Evolutionary conservation across 2,113 vertebrate species (phyloP).

Genomic region (Sapajus apella): DNA sequence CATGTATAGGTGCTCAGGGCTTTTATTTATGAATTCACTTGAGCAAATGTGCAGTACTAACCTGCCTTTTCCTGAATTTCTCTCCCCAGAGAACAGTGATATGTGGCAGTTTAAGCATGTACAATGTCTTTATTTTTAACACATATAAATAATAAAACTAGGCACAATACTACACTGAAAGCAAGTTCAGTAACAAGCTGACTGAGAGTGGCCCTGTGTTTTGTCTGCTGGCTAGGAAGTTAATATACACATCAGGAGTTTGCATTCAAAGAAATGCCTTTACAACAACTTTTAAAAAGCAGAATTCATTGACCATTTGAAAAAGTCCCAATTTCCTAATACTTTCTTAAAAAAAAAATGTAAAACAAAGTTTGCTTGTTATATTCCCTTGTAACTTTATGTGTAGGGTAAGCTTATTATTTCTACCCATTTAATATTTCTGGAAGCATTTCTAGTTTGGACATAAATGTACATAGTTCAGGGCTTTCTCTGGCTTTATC

Average conservation of each 20-base stretch:
- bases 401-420: not conserved
- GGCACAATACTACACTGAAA: slow-evolving; percentile 29
- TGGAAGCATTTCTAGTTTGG: not conserved
- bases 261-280: slow-evolving; percentile 22
- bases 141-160: not conserved
- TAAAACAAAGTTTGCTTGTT: slow-evolving; percentile 47
- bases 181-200: not conserved
- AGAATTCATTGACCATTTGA: slow-evolving; percentile 37
- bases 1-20: not conserved
- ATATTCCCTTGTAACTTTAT: not conserved
- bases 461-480: not conserved
- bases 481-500: not conserved
- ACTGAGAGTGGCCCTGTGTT: not conserved
- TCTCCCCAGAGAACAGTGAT: not conserved
- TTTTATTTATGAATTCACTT: slow-evolving; percentile 52
- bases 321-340: slow-evolving; percentile 40
- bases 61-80: slow-evolving; percentile 32
- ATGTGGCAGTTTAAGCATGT: not conserved
- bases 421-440: slow-evolving; percentile 22
- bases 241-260: slow-evolving; percentile 12
- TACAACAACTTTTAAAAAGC: not conserved
- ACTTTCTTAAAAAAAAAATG: not conserved
- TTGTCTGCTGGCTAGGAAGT: not conserved
- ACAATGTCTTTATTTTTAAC: slow-evolving; percentile 61
- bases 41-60: slow-evolving; percentile 35